phyloP scores from a whole-genome alignment of 23 tunicate species.

The Ascidia mentula region DNA sequence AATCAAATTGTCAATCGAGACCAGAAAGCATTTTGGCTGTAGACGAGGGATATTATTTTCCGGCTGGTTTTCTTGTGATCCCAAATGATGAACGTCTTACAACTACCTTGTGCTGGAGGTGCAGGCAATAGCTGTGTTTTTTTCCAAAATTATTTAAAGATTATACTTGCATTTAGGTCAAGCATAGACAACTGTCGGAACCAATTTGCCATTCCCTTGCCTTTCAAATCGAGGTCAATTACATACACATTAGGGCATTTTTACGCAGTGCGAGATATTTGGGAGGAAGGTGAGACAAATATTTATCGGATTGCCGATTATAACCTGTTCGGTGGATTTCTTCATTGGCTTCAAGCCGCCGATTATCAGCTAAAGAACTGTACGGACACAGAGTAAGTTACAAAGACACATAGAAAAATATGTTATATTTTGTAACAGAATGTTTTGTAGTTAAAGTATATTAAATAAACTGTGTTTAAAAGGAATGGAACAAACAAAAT shows the following conservation, averaged over 20 bases:
- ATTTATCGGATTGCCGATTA: constrained; percentile 15
- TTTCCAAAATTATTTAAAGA: not conserved
- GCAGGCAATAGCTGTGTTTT: too few relatives aligned
- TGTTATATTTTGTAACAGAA: too few relatives aligned
- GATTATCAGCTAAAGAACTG: not conserved
- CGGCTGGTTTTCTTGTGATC: too few relatives aligned
- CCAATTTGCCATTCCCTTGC: constrained; percentile 30
- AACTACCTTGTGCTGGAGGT: too few relatives aligned
- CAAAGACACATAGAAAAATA: too few relatives aligned
- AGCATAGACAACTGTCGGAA: not conserved
- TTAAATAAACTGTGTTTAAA: too few relatives aligned
- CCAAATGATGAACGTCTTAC: too few relatives aligned
- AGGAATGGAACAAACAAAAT: not conserved
- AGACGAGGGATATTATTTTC: too few relatives aligned
- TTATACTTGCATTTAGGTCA: too few relatives aligned
- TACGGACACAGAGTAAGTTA: not conserved
- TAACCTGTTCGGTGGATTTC: constrained; percentile 24
- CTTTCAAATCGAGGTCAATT: constrained; percentile 29
- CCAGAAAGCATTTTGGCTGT: too few relatives aligned
- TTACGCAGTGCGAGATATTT: constrained; percentile 31
- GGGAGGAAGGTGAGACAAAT: not conserved
- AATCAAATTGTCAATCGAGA: too few relatives aligned
- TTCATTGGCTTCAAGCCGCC: constrained; percentile 17
- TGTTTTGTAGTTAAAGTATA: too few relatives aligned
- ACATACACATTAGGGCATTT: constrained; percentile 13